phyloP scores from a whole-genome alignment of 2,113 vertebrate genomes.

The Phaethon lepturus region DNA sequence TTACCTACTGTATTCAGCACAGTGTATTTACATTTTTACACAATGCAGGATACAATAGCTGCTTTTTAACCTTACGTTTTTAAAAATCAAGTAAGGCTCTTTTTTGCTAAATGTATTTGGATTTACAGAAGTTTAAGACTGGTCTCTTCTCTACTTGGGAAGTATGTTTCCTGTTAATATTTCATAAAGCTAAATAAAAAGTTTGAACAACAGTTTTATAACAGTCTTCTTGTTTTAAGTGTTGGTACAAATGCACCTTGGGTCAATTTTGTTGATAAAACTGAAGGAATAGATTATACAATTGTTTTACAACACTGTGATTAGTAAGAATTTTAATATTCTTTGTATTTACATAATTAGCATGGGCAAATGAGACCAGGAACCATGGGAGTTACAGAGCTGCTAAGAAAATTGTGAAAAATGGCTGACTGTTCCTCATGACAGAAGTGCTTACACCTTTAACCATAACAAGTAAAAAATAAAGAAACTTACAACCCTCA shows the following conservation, averaged over 20 bases:
- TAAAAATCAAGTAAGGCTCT: not conserved
- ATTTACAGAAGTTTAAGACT: conserved; percentile 22
- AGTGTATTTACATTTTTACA: not conserved
- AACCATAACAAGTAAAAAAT: not conserved
- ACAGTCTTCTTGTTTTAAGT: not conserved
- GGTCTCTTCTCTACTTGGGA: not conserved
- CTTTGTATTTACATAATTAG: not conserved
- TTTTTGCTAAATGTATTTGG: not conserved
- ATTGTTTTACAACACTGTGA: not conserved
- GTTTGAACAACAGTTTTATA: not conserved
- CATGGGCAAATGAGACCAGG: not conserved
- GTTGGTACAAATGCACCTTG: not conserved
- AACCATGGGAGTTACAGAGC: not conserved
- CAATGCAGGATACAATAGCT: not conserved
- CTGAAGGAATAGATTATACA: not conserved
- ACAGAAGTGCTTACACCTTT: not conserved
- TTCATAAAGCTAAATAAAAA: not conserved
- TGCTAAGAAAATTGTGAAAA: not conserved
- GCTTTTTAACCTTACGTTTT: not conserved
- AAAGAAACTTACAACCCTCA: not conserved
- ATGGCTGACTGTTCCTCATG: not conserved
- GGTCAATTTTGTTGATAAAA: not conserved
- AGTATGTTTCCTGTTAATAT: not conserved
- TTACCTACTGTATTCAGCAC: conserved; percentile 26
- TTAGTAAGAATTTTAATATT: not conserved